Evolutionary conservation across 1,140 invertebrate species (phyloP), one percentile per base, ranked within the genome.

Genomic region (Drosophila repleta): DNA sequence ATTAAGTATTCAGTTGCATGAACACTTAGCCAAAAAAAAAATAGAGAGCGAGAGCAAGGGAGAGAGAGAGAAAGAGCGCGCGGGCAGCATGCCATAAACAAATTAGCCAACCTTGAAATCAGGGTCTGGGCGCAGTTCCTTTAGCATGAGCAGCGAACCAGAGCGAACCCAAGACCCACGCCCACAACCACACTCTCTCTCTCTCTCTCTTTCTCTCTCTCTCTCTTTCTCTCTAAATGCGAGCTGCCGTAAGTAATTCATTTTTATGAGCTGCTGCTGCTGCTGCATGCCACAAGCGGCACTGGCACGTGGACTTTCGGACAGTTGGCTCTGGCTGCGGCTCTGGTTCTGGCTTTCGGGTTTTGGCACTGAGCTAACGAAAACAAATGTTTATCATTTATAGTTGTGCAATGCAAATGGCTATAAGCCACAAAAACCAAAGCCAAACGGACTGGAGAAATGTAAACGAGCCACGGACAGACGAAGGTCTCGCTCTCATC

Each of bases 371-470:
- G 8, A 58, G 52, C 75, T 74, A 87, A 87, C 83, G 75, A 78
- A 82, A 88, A 87, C 75, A 88, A 87, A 87, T 87, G 83, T 78
- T 88, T 63, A 88, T 78, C 83, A 82, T 76, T 85, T 66, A 56
- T 43, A 69, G 65, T 68, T 73, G 66, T 69, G 55, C 65, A 85
- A 80, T 77, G 53, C 51, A 74, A 69, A 74, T 63, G 66, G 26
- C 20, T 8, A 6, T 6, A 20, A 32, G 39, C 41, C 37, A 39
- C 43, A 24, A 37, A 43, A 71, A 32, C 21, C 32, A 67, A 26
- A 63, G 20, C 41, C 29, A 32, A 49, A 56, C n/a, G n/a, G n/a
- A n/a, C n/a, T 11, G 45, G 46, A 46, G 13, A 20, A 29, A 8
- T 45, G 17, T 8, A 57, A 63, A 62, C 29, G 53, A 32, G 49